Evolutionary conservation across 2,797 vertebrate species (phyloP).

Genomic region (Heliangelus exortis): DNA sequence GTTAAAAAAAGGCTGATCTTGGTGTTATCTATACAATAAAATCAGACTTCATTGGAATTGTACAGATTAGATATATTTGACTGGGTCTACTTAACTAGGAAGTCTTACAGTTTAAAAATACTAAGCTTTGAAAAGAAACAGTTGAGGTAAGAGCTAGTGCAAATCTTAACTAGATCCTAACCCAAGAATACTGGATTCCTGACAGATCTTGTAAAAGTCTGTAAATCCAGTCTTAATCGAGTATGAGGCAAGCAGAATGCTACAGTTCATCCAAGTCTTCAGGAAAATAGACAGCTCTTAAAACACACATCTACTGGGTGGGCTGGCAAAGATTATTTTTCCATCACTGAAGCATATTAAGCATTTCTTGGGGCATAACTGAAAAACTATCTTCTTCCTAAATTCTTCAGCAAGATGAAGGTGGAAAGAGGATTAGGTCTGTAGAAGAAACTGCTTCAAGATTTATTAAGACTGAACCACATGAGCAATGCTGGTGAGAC

Average conservation of each 20-base stretch:
- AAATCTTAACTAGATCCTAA: background rate
- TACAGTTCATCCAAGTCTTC: background rate
- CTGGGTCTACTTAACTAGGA: background rate
- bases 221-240: background rate
- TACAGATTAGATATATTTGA: background rate
- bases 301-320: background rate
- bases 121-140: background rate
- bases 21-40: background rate
- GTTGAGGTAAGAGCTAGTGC: background rate
- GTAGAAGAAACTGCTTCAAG: background rate
- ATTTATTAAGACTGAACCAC: background rate
- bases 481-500: background rate
- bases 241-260: background rate
- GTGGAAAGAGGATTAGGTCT: background rate
- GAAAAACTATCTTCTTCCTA: background rate
- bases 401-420: background rate
- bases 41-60: background rate
- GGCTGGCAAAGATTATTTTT: no score
- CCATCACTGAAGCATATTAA: background rate
- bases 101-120: background rate
- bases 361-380: background rate
- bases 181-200: no score
- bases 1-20: background rate
- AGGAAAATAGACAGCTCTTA: background rate
- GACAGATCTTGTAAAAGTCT: no score